Percentiles rank a stretch among this genome's conserved stretches.
Evolutionary conservation across 2,797 vertebrate species (phyloP).

Genomic region (Hephaestus fuliginosus): DNA sequence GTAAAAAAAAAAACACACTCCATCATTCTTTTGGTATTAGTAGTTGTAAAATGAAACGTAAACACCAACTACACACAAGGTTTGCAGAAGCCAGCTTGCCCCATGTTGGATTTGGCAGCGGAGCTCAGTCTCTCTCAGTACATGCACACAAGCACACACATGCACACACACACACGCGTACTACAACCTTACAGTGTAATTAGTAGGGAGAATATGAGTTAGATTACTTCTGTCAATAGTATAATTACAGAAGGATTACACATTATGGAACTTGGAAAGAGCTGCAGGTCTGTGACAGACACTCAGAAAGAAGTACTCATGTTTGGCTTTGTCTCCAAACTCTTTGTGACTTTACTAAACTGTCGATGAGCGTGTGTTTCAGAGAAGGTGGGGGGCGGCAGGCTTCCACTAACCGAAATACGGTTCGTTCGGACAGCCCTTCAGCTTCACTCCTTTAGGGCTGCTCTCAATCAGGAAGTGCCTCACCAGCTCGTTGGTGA

Average conservation of each 20-base stretch:
- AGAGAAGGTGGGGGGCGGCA: background rate
- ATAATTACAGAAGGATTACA: constrained; percentile 66
- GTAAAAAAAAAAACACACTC: background rate
- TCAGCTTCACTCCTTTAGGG: constrained; percentile 97
- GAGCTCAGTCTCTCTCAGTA: background rate
- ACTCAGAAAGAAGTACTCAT: background rate
- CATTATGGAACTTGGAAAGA: constrained; percentile 33
- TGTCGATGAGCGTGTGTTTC: constrained; percentile 1
- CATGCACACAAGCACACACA: background rate
- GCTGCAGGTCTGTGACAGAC: constrained; percentile 22
- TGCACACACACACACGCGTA: background rate
- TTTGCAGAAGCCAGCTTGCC: constrained; percentile 18
- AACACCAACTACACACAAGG: background rate
- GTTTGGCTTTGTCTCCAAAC: constrained; percentile 2
- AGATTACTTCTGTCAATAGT: constrained; percentile 53
- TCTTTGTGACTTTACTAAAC: background rate
- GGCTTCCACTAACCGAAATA: constrained; percentile 92
- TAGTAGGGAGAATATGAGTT: constrained; percentile 56
- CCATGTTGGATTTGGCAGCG: constrained; percentile 25
- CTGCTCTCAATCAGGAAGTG: constrained; percentile 99
- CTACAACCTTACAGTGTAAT: constrained; percentile 48
- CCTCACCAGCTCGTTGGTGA: constrained; percentile 94
- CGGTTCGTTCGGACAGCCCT: constrained; percentile 97
- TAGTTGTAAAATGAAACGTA: background rate
- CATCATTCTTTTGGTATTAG: background rate